Evolutionary conservation across 2,888 invertebrate species (phyloP).

Genomic region (Liodrosophila aerea): DNA sequence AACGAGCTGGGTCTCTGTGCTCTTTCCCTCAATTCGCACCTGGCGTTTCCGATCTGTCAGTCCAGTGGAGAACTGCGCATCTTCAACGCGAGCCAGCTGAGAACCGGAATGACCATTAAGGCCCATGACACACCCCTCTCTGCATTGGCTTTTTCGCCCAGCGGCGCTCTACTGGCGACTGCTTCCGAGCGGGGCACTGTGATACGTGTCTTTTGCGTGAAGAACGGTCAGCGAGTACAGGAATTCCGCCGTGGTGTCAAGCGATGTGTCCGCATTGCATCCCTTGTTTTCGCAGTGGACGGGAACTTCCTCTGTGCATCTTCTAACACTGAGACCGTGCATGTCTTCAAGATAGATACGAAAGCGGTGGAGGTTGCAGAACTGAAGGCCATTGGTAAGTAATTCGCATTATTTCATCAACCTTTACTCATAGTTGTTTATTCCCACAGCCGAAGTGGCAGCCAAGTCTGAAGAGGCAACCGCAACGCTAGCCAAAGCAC

Average conservation of each 20-base stretch:
- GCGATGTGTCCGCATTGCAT: slow-evolving; percentile 81
- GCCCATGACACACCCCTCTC: slow-evolving; percentile 81
- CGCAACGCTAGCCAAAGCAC: neutral
- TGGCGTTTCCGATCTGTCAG: slow-evolving; percentile 81
- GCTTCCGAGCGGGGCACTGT: slow-evolving; percentile 82
- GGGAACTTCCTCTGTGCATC: slow-evolving; percentile 81
- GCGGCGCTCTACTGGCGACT: slow-evolving; percentile 80
- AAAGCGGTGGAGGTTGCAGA: slow-evolving; percentile 79
- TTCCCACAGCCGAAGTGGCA: slow-evolving; percentile 57
- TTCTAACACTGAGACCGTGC: slow-evolving; percentile 82
- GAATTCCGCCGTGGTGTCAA: slow-evolving; percentile 82
- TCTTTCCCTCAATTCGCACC: slow-evolving; percentile 80
- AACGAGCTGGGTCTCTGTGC: slow-evolving; percentile 81
- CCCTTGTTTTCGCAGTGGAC: slow-evolving; percentile 79
- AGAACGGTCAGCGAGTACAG: slow-evolving; percentile 81
- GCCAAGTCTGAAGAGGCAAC: slow-evolving; percentile 49
- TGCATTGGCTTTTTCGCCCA: slow-evolving; percentile 81
- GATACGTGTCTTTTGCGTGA: slow-evolving; percentile 82
- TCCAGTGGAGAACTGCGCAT: slow-evolving; percentile 80
- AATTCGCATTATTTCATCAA: neutral
- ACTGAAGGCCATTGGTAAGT: slow-evolving; percentile 67
- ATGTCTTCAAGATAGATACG: slow-evolving; percentile 81
- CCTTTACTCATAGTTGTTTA: neutral
- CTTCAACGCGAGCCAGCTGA: slow-evolving; percentile 80
- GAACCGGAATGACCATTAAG: slow-evolving; percentile 77